phyloP scores from a whole-genome alignment of 1,140 invertebrate genomes.

The Solenopsis fugax region DNA sequence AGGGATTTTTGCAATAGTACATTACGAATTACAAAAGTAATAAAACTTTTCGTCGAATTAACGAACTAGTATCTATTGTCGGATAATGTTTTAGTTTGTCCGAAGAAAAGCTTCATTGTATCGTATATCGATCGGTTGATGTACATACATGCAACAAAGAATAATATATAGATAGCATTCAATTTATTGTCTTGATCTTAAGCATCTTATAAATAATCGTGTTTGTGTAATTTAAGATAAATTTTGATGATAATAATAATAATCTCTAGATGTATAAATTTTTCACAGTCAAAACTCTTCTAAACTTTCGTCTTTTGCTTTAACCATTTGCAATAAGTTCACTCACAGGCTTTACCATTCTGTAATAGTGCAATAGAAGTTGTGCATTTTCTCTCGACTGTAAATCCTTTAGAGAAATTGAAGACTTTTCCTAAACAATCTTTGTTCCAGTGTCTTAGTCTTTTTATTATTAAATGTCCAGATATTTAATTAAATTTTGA shows the following conservation, averaged over 20 bases:
- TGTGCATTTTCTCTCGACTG: constrained; percentile 12
- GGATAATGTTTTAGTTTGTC: not conserved
- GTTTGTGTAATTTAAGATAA: not conserved
- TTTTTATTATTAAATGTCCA: not conserved
- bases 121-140: not conserved
- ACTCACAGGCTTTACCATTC: not conserved
- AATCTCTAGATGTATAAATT: not conserved
- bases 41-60: not conserved
- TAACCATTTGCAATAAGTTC: constrained; percentile 1
- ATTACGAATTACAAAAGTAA: not conserved
- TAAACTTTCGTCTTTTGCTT: not conserved
- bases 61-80: not conserved
- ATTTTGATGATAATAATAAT: not conserved
- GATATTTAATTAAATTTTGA: constrained; percentile 7
- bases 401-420: constrained; percentile 14
- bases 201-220: not conserved
- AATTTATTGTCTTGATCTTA: not conserved
- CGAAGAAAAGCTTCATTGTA: not conserved
- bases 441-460: not conserved
- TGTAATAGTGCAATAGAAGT: constrained; percentile 15
- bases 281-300: not conserved
- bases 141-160: not conserved
- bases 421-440: not conserved
- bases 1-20: not conserved
- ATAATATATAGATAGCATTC: not conserved